Percentiles rank a stretch among this genome's conserved stretches.
These are phyloP conservation scores for Drosophila pectinifera DNA, from an alignment of 1,140 invertebrate species.

Conservation along the genomic window DNA sequence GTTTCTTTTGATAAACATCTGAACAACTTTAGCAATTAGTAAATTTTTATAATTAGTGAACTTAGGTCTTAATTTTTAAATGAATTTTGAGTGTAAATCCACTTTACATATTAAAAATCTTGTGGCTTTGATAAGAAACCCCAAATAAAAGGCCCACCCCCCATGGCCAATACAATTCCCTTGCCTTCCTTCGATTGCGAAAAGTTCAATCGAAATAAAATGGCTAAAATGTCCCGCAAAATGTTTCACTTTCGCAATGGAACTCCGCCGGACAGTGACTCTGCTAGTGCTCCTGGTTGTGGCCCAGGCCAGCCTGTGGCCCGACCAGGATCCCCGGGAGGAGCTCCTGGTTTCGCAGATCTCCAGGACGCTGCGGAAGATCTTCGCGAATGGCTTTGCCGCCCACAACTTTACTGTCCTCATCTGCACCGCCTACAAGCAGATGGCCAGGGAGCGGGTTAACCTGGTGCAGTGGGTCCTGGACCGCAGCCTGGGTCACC, in stretches of 20 bases:
- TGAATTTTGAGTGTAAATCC: too few species aligned
- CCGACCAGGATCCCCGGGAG: constrained; percentile 4
- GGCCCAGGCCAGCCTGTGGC: neutral
- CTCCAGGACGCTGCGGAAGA: constrained; percentile 10
- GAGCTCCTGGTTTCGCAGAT: constrained; percentile 6
- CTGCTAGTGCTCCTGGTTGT: neutral
- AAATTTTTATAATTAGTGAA: too few species aligned
- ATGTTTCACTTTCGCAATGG: constrained; percentile 8
- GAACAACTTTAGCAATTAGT: too few species aligned
- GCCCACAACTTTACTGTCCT: constrained; percentile 32
- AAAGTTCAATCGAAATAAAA: constrained; percentile 23
- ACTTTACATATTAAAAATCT: neutral
- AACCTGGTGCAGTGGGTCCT: constrained; percentile 23
- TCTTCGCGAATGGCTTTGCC: constrained; percentile 31
- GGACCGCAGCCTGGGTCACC: neutral
- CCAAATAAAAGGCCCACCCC: neutral
- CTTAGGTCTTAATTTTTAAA: neutral
- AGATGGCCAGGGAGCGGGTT: constrained; percentile 12
- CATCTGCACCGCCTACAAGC: constrained; percentile 41
- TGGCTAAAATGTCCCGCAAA: neutral
- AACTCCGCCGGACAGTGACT: neutral
- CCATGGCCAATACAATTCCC: neutral
- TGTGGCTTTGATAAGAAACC: neutral
- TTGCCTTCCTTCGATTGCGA: neutral
- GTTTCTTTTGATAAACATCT: too few species aligned